Conservation (phyloP, 2,113 vertebrate species). For the Fregetta grallaria region DNA sequence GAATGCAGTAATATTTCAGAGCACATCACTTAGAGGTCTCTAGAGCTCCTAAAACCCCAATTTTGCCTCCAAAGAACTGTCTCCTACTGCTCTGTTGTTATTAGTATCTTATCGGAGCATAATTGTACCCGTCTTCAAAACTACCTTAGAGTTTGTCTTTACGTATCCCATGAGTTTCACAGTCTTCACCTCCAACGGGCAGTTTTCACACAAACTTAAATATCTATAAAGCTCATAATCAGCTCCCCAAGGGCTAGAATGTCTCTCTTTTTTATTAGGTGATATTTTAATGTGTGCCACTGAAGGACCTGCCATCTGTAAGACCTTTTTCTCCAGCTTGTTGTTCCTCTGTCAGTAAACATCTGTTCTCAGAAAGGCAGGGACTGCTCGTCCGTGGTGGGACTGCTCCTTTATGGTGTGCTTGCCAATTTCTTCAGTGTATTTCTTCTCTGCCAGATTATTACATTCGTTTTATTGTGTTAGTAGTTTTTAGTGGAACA, state of each 20-base stretch:
- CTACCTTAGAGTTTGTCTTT: background rate
- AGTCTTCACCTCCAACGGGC: background rate
- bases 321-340: background rate
- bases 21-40: background rate
- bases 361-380: background rate
- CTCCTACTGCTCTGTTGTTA: background rate
- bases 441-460: background rate
- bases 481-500: background rate
- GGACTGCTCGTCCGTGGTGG: accelerated
- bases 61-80: background rate
- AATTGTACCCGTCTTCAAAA: background rate
- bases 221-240: background rate
- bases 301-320: background rate
- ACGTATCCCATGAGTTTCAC: background rate
- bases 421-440: background rate
- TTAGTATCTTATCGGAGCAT: background rate
- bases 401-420: background rate
- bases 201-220: background rate
- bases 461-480: background rate
- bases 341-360: background rate
- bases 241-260: background rate
- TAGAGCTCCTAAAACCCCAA: background rate
- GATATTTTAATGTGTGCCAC: background rate
- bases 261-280: background rate
- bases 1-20: background rate